These are phyloP conservation scores for Homalodisca vitripennis DNA, from an alignment of 1,140 invertebrate genomes.

Conservation along the genomic window DNA sequence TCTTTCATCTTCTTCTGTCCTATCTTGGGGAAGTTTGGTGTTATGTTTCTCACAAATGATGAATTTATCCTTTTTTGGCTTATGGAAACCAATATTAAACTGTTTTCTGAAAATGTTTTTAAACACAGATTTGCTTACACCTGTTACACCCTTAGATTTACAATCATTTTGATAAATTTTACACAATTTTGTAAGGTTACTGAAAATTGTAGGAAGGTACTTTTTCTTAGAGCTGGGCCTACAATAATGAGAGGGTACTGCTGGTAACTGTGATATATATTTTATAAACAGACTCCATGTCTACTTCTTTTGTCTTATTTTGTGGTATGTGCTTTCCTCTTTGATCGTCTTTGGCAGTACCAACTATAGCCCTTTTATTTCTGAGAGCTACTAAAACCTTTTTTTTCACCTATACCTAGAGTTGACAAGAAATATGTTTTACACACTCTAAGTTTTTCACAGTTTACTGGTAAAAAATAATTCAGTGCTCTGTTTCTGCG, in stretches of 20 bases:
- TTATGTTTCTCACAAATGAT: not conserved
- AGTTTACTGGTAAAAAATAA: not conserved
- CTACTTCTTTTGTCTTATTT: not conserved
- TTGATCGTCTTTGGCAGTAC: not conserved
- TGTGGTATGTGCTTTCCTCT: not conserved
- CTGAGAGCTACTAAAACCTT: not conserved
- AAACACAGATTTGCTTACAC: not conserved
- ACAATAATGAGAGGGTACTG: not conserved
- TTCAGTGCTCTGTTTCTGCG: not conserved
- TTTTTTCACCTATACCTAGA: not conserved
- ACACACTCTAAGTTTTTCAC: not conserved
- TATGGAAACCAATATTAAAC: not conserved
- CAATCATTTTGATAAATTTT: not conserved
- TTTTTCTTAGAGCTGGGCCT: not conserved
- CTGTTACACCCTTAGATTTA: not conserved
- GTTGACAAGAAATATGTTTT: not conserved
- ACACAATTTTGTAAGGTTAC: not conserved
- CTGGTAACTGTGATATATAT: not conserved
- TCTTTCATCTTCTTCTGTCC: not conserved
- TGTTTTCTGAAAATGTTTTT: not conserved
- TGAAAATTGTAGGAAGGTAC: not conserved
- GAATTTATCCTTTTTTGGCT: not conserved
- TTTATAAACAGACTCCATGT: not conserved
- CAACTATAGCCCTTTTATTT: not conserved
- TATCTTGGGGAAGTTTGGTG: not conserved